Percentiles rank a stretch among this genome's conserved stretches.
These are phyloP conservation scores for Tragopan temminckii DNA, from an alignment of 2,797 vertebrate species.

Conservation along the genomic window DNA sequence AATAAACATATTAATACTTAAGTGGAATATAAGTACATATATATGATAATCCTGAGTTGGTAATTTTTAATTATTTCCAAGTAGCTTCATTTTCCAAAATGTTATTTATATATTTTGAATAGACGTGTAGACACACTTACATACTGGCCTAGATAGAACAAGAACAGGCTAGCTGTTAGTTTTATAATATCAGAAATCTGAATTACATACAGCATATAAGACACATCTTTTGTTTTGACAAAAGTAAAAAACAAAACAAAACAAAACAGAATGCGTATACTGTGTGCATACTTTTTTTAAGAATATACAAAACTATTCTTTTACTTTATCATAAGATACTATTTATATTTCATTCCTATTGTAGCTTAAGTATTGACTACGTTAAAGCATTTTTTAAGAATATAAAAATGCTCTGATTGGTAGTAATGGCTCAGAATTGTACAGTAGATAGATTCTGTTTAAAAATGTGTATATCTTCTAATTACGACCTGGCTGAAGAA, in stretches of 20 bases:
- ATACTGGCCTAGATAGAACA: not conserved
- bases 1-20: not conserved
- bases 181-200: not conserved
- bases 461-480: not conserved
- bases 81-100: not conserved
- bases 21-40: not conserved
- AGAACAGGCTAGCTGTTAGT: not conserved
- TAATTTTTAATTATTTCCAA: not conserved
- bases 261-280: not conserved
- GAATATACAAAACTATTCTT: not conserved
- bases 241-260: not conserved
- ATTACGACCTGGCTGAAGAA: not conserved
- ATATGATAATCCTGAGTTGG: not conserved
- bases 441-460: not conserved
- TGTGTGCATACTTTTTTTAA: not conserved
- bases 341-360: not conserved
- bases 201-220: not conserved
- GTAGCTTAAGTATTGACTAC: not conserved
- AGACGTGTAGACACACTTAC: not conserved
- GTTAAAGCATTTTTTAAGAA: not conserved
- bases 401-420: not conserved
- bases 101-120: not conserved
- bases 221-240: not conserved
- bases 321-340: not conserved
- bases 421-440: not conserved